Evolutionary conservation across 2,888 invertebrate genomes (phyloP).

Genomic region (Tupiocoris notatus): DNA sequence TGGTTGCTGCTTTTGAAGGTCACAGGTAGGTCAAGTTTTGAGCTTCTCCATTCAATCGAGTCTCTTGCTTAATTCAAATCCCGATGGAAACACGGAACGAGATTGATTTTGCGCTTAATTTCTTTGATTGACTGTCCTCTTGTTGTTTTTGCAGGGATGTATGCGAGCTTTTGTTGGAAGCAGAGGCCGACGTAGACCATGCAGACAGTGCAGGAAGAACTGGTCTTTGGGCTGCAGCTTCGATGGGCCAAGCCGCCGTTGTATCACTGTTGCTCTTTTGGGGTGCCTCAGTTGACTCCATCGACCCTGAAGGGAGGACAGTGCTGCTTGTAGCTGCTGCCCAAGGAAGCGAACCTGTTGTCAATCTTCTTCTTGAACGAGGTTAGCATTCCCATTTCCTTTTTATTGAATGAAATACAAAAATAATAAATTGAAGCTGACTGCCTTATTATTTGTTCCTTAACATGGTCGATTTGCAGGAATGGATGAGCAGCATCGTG

Average conservation of each 20-base stretch:
- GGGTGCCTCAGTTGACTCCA: constrained; percentile 93
- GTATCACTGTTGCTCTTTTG: constrained; percentile 86
- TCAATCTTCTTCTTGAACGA: constrained; percentile 81
- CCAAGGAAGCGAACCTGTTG: constrained; percentile 80
- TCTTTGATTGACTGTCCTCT: background rate
- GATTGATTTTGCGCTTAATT: too few relatives aligned
- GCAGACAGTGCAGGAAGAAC: constrained; percentile 78
- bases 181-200: constrained; percentile 89
- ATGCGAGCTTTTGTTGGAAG: constrained; percentile 85
- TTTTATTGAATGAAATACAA: too few relatives aligned
- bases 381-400: too few relatives aligned
- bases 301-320: constrained; percentile 91
- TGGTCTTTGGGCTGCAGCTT: constrained; percentile 88
- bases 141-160: constrained; percentile 61
- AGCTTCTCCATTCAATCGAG: too few relatives aligned
- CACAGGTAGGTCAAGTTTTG: constrained; percentile 70
- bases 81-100: too few relatives aligned
- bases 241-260: constrained; percentile 85
- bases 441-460: too few relatives aligned
- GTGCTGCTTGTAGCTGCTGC: constrained; percentile 82
- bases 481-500: constrained; percentile 80
- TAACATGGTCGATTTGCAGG: constrained; percentile 57
- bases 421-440: too few relatives aligned
- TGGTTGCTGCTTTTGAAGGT: constrained; percentile 89
- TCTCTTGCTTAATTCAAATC: too few relatives aligned